Evolutionary conservation across 2,113 vertebrate genomes (phyloP), one percentile per base, ranked within the genome.

Genomic region (Aleadryas rufinucha): DNA sequence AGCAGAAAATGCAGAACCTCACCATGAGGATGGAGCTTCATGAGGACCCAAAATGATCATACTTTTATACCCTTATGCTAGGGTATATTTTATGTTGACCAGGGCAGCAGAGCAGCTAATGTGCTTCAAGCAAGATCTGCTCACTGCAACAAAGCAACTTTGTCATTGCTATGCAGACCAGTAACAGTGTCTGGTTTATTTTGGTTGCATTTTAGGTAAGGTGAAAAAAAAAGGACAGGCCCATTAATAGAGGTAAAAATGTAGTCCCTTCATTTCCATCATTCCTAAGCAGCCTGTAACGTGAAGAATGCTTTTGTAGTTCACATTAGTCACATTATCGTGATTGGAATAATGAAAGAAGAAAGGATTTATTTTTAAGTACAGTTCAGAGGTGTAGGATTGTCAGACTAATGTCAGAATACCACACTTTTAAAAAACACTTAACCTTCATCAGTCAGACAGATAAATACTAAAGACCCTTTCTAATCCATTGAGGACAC

Each of bases 351-450:
- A 95, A 97, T 88, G 95, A 95, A 97, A 89, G 45, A 61, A 90
- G 52, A 75, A 90, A 85, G 57, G 75, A 86, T 85, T 89, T 84
- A 82, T 93, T 98, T 97, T 96, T 93, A 96, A 97, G 60, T 81
- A 94, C 78, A 79, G 90, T 97, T 96, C 97, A 96, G 97, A 97
- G 88, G 84, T 97, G 91, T 88, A 97, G 90, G 90, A 92, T 88
- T 97, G 93, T 95, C 80, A 86, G 93, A 96, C 86, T 81, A 94
- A 96, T 93, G 94, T 97, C 95, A 97, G 97, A 97, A 96, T 95
- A 94, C 68, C 66, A 84, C 83, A 92, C 88, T 97, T 94, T 86
- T 86, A 54, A 92, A 97, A 98, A 97, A 98, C 79, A 97, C 78
- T 97, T 97, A 96, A 92, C 92, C 84, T 97, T 97, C 92, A 96